A percentile compares a stretch with the other conserved stretches of the same genome.
phyloP scores from a whole-genome alignment of 2,113 vertebrate genomes.

The Dasyurus viverrinus region DNA sequence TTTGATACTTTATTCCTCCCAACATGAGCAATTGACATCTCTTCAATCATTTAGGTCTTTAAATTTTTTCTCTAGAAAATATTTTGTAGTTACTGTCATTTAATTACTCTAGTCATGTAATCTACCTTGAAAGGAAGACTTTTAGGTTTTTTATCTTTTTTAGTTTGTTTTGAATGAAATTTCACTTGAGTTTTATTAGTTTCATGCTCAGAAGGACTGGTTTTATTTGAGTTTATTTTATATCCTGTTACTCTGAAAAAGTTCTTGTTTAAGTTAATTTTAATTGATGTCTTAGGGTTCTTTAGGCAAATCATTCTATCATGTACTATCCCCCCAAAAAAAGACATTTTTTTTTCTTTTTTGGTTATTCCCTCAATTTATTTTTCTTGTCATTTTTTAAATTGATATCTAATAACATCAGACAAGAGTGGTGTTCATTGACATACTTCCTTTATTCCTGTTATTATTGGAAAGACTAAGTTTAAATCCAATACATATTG shows the following conservation, averaged over 20 bases:
- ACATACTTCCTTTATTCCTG: neutral
- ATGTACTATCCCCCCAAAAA: neutral
- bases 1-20: neutral
- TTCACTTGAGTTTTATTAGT: neutral
- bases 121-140: neutral
- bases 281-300: neutral
- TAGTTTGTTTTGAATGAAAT: neutral
- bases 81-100: neutral
- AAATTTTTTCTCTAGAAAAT: neutral
- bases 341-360: neutral
- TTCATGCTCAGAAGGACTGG: neutral
- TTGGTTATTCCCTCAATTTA: neutral
- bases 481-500: neutral
- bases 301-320: neutral
- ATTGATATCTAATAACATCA: neutral
- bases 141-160: neutral
- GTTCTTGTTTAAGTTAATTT: neutral
- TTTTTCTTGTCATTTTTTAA: neutral
- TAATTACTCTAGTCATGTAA: neutral
- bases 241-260: neutral
- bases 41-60: neutral
- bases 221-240: neutral
- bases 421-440: neutral
- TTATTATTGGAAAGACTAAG: neutral
- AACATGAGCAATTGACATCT: neutral